Evolutionary conservation across 2,113 vertebrate species (phyloP).

Genomic region (Pao palembangensis): DNA sequence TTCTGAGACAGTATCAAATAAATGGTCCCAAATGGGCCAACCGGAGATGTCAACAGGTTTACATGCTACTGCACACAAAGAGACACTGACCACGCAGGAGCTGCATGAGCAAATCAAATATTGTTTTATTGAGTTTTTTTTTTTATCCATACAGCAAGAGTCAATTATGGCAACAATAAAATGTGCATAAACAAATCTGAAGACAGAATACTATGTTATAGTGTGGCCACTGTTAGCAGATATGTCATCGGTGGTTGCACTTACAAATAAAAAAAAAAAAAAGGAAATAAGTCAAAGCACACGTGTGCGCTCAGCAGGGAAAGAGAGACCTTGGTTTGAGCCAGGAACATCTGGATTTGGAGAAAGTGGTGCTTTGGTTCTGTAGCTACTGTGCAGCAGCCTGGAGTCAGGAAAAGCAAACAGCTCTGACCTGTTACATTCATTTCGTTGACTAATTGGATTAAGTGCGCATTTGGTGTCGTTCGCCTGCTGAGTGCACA

Average conservation of each 20-base stretch:
- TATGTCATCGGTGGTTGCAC: constrained; percentile 78
- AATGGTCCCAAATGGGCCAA: background rate
- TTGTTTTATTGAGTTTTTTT: constrained; percentile 81
- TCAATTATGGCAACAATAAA: constrained; percentile 99
- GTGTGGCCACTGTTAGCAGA: constrained; percentile 94
- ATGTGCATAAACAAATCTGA: constrained; percentile 97
- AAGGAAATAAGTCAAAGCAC: constrained; percentile 64
- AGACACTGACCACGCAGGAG: constrained; percentile 23
- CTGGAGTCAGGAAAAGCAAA: constrained; percentile 51
- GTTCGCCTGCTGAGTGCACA: constrained; percentile 96
- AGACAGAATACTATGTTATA: constrained; percentile 93
- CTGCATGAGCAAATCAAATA: constrained; percentile 95
- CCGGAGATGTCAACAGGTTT: too few species aligned
- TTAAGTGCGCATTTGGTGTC: constrained; percentile 64
- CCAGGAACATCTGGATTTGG: constrained; percentile 49
- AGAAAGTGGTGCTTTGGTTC: constrained; percentile 76
- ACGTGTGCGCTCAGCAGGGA: constrained; percentile 74
- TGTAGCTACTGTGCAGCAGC: constrained; percentile 72
- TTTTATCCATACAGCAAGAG: constrained; percentile 90
- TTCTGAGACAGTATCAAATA: background rate
- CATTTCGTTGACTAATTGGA: constrained; percentile 62
- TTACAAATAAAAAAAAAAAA: constrained; percentile 81
- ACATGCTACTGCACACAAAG: constrained; percentile 2
- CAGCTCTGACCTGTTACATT: constrained; percentile 68
- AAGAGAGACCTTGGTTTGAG: constrained; percentile 55